Evolutionary conservation across 2,797 vertebrate genomes (phyloP).

Genomic region (Takifugu rubripes): DNA sequence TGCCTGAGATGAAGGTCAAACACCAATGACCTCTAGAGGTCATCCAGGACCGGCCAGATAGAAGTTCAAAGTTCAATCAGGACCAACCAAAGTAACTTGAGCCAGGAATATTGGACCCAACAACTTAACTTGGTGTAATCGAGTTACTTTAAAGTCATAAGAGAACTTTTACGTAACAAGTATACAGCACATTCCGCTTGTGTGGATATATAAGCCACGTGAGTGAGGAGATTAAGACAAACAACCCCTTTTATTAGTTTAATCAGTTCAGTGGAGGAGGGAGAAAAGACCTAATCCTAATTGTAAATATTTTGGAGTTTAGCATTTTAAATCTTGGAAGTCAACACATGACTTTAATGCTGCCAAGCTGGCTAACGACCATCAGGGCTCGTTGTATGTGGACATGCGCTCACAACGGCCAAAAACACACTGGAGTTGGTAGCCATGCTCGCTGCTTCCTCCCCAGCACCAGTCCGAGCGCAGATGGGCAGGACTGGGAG

Average conservation of each 20-base stretch:
- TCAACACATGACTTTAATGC: constrained; percentile 45
- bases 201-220: constrained; percentile 21
- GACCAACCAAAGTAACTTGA: too few relatives aligned
- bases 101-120: too few relatives aligned
- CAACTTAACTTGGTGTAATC: too few relatives aligned
- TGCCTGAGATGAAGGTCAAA: too few relatives aligned
- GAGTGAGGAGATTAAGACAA: constrained; percentile 29
- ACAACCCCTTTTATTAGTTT: constrained; percentile 32
- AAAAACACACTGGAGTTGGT: constrained; percentile 54
- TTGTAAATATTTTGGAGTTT: constrained; percentile 57
- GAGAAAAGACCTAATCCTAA: constrained; percentile 30
- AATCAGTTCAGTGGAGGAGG: constrained; percentile 26
- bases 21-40: too few relatives aligned
- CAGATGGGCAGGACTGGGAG: constrained; percentile 55
- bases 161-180: too few relatives aligned
- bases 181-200: not conserved
- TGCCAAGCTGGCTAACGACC: constrained; percentile 27
- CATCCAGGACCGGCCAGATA: too few relatives aligned
- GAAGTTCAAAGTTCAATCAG: too few relatives aligned
- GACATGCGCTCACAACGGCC: constrained; percentile 12
- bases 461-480: constrained; percentile 15
- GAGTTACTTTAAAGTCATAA: too few relatives aligned
- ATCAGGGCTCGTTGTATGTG: constrained; percentile 26
- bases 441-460: constrained; percentile 48
- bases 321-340: constrained; percentile 54